These are phyloP conservation scores for Guaruba guarouba DNA, from an alignment of 2,113 vertebrate genomes.

Conservation along the genomic window DNA sequence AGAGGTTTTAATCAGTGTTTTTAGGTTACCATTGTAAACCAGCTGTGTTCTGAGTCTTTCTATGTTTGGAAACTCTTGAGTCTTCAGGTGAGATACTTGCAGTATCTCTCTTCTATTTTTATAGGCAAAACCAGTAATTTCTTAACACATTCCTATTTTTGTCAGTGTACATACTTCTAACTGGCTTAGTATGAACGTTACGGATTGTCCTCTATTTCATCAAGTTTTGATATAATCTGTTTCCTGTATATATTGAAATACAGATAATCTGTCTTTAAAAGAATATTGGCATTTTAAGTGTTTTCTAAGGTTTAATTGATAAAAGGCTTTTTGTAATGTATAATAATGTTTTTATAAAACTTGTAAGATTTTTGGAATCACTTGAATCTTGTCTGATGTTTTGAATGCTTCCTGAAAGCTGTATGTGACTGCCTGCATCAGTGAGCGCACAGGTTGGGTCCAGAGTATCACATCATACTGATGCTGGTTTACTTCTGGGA, in stretches of 20 bases:
- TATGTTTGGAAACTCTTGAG: neutral
- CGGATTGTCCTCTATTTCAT: neutral
- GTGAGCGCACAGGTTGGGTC: neutral
- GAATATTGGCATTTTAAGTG: slow-evolving; percentile 25
- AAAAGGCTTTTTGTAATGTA: slow-evolving; percentile 44
- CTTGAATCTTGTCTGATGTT: neutral
- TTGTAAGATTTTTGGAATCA: slow-evolving; percentile 19
- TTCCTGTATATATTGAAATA: neutral
- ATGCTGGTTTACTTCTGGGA: neutral
- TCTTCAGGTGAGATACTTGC: neutral
- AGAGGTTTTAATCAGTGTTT: neutral
- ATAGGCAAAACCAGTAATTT: neutral
- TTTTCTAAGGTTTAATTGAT: slow-evolving; percentile 49
- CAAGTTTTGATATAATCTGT: neutral
- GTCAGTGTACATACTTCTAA: neutral
- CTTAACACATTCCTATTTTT: neutral
- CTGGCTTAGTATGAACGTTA: neutral
- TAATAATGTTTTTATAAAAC: slow-evolving; percentile 67
- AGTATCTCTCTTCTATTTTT: slow-evolving; percentile 16
- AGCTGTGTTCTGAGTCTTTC: neutral
- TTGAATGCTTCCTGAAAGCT: neutral
- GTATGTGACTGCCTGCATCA: neutral
- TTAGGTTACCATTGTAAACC: neutral
- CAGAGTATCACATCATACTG: neutral
- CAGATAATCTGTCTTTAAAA: neutral